A percentile compares a stretch with the other conserved stretches of the same genome.
Evolutionary conservation across 2,113 vertebrate species (phyloP).

Genomic region (Nymphicus hollandicus): DNA sequence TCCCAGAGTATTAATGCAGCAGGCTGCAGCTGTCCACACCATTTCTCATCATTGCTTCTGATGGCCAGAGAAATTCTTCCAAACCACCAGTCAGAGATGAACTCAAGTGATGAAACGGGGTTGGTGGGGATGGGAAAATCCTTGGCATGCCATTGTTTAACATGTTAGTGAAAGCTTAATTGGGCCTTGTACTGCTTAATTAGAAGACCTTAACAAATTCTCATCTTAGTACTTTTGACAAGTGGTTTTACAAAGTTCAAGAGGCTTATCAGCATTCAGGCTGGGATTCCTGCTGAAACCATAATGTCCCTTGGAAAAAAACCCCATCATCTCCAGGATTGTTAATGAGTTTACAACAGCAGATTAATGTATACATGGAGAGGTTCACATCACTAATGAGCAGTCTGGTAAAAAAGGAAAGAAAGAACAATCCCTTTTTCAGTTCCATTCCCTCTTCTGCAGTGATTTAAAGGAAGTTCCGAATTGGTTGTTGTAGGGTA

Average conservation of each 20-base stretch:
- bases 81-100: background rate
- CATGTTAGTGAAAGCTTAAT: slow-evolving; percentile 12
- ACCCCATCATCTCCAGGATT: background rate
- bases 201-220: background rate
- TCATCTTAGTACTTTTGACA: background rate
- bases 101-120: background rate
- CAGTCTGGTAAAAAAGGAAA: background rate
- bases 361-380: background rate
- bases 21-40: background rate
- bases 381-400: background rate
- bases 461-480: background rate
- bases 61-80: background rate
- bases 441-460: background rate
- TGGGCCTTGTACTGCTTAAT: slow-evolving; percentile 13
- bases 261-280: slow-evolving; percentile 30
- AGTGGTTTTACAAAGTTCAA: slow-evolving; percentile 39
- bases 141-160: background rate
- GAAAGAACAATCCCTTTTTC: background rate
- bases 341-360: background rate
- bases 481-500: background rate
- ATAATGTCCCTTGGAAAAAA: background rate
- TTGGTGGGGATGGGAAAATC: background rate
- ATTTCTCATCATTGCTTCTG: background rate
- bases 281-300: background rate
- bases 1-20: background rate